Evolutionary conservation across 2,888 invertebrate species (phyloP).

Genomic region (Rotaria macrura): DNA sequence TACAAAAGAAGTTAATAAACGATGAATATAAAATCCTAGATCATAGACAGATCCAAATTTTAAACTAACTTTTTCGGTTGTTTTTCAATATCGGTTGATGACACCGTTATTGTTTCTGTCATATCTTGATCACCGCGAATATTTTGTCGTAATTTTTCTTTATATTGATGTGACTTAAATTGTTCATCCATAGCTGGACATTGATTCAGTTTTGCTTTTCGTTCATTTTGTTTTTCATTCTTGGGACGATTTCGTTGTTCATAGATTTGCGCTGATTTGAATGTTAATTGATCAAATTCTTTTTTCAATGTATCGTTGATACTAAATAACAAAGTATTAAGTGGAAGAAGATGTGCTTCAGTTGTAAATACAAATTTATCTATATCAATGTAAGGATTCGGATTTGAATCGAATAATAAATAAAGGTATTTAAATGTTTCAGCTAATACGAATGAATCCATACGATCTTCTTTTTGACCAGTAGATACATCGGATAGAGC

Average conservation of each 20-base stretch:
- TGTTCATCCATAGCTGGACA: constrained; percentile 1
- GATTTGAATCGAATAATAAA: constrained; percentile 76
- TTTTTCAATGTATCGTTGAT: not conserved
- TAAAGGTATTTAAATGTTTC: constrained; percentile 96
- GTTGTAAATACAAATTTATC: constrained; percentile 54
- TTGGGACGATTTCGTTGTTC: not conserved
- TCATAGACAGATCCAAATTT: too few relatives aligned
- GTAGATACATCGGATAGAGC: constrained; percentile 86
- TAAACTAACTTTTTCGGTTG: not conserved
- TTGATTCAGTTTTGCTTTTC: not conserved
- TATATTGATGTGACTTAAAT: not conserved
- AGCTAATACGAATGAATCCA: constrained; percentile 94
- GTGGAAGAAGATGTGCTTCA: constrained; percentile 84
- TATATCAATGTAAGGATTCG: constrained; percentile 58
- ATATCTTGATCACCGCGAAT: not conserved
- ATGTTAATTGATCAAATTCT: not conserved
- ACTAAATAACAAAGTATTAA: not conserved
- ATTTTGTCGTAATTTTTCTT: constrained; percentile 13
- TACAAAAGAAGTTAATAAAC: too few relatives aligned
- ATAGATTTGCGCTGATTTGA: not conserved
- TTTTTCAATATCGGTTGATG: not conserved
- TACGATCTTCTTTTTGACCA: constrained; percentile 76
- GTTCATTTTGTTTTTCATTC: not conserved
- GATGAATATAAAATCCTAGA: too few relatives aligned
- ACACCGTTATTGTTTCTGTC: constrained; percentile 18